Evolutionary conservation across 2,888 invertebrate genomes (phyloP).

Genomic region (Tetropium fuscum): DNA sequence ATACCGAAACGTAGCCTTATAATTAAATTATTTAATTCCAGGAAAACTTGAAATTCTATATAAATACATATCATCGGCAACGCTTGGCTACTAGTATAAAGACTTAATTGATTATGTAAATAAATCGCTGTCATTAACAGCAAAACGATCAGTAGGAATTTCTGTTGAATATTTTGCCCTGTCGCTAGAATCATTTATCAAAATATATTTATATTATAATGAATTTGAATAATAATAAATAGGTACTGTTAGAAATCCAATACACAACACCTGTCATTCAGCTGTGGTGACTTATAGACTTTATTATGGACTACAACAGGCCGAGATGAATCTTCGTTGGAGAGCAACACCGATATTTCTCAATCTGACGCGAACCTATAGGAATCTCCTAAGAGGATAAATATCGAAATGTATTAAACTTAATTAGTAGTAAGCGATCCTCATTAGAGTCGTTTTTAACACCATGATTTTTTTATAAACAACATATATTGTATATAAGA

Average conservation of each 20-base stretch:
- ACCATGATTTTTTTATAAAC: no score
- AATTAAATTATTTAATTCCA: no score
- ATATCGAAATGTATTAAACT: no score
- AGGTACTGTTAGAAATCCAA: slow-evolving; percentile 40
- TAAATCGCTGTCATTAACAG: slow-evolving; percentile 48
- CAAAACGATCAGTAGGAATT: slow-evolving; percentile 49
- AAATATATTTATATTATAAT: slow-evolving; percentile 45
- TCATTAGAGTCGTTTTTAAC: no score
- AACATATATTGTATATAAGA: no score
- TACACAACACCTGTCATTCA: slow-evolving; percentile 56
- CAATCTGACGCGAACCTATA: slow-evolving; percentile 15
- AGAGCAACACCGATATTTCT: slow-evolving; percentile 44
- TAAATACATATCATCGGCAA: no score
- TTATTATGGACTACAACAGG: slow-evolving; percentile 43
- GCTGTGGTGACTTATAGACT: slow-evolving; percentile 51
- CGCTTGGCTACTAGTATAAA: slow-evolving; percentile 33
- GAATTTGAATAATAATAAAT: slow-evolving; percentile 48
- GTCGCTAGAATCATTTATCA: slow-evolving; percentile 53
- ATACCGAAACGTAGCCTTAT: no score
- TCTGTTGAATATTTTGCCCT: slow-evolving; percentile 46
- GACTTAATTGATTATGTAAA: slow-evolving; percentile 48
- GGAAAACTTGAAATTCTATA: no score
- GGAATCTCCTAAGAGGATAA: no score
- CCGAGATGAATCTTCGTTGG: slow-evolving; percentile 30
- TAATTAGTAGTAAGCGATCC: no score